Evolutionary conservation across 2,113 vertebrate species (phyloP).

Genomic region (Gymnarchus niloticus): DNA sequence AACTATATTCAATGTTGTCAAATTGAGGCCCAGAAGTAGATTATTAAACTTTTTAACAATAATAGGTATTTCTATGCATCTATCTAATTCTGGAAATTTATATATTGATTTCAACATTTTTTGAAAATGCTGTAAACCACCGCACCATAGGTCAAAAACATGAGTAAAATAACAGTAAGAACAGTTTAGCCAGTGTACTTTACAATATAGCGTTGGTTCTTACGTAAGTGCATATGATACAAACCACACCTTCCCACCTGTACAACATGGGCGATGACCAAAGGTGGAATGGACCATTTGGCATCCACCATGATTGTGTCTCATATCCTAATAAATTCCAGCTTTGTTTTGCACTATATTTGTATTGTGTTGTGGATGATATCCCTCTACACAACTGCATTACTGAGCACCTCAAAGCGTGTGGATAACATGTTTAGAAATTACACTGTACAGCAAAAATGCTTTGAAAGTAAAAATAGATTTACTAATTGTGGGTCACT

Average conservation of each 20-base stretch:
- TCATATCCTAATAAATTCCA: not conserved
- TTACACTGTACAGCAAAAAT: no score
- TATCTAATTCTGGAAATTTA: not conserved
- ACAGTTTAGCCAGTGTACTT: not conserved
- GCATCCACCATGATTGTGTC: not conserved
- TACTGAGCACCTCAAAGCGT: not conserved
- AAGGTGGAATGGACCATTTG: not conserved
- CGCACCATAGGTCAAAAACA: no score
- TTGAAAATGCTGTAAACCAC: not conserved
- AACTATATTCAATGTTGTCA: not conserved
- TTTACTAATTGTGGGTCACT: no score
- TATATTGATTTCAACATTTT: not conserved
- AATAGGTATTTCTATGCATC: not conserved
- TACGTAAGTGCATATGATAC: conserved; percentile 7
- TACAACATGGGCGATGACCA: not conserved
- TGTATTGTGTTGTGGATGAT: not conserved
- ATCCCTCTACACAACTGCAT: not conserved
- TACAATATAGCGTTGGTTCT: not conserved
- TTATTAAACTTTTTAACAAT: not conserved
- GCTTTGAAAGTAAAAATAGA: no score
- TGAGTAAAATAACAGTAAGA: no score
- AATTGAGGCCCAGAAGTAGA: not conserved
- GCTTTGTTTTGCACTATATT: not conserved
- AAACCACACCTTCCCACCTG: not conserved
- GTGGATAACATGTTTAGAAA: not conserved